These are phyloP conservation scores for human DNA, from an alignment of 2,113 vertebrate species.

Conservation along the genomic window DNA sequence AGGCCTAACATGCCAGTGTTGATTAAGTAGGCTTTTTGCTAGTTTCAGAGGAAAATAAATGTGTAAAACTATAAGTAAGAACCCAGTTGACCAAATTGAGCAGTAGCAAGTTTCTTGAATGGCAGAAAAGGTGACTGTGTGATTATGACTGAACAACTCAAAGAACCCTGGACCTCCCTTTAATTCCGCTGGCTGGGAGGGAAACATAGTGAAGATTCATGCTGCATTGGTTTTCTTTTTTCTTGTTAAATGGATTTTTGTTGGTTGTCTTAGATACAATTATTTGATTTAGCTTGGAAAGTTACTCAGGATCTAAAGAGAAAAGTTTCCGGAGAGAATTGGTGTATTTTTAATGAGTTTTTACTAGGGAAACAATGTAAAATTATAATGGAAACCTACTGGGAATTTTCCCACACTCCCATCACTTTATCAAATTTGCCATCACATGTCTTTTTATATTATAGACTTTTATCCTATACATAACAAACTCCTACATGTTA, in stretches of 20 bases:
- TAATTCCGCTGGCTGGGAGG: background rate
- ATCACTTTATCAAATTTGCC: background rate
- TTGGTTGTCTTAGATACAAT: background rate
- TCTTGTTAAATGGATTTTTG: background rate
- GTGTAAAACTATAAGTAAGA: background rate
- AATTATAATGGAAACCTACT: background rate
- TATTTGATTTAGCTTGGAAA: constrained; percentile 23
- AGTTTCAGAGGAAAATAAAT: background rate
- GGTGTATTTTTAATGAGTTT: background rate
- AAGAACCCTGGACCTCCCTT: background rate
- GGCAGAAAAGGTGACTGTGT: background rate
- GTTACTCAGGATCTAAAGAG: background rate
- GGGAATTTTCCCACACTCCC: background rate
- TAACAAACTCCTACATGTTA: background rate
- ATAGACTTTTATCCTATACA: background rate
- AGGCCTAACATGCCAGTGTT: background rate
- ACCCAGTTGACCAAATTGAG: background rate
- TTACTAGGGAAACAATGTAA: background rate
- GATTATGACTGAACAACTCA: background rate
- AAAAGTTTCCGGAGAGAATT: background rate
- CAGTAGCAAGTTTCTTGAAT: background rate
- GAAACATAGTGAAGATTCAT: background rate
- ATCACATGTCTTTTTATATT: background rate
- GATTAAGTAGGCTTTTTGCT: background rate
- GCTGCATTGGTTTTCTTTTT: background rate